A percentile compares a stretch with the other conserved stretches of the same genome.
Conservation (phyloP, 2,888 invertebrate genomes). For the Meteorus colon region DNA sequence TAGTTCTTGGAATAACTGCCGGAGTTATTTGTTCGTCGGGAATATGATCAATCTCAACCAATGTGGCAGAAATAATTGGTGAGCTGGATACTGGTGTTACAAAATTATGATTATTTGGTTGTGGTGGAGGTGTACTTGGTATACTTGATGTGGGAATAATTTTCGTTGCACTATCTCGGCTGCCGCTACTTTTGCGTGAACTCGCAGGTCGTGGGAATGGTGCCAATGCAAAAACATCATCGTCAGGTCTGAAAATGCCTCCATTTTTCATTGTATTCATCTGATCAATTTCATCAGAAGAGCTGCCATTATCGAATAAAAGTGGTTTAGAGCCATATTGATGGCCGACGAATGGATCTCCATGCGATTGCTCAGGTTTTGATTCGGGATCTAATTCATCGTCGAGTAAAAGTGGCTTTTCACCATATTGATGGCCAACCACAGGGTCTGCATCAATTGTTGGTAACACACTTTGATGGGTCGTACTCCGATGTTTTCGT, state of each 20-base stretch:
- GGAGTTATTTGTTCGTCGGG: slow-evolving; percentile 16
- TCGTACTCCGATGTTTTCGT: slow-evolving; percentile 66
- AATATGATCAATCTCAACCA: slow-evolving; percentile 57
- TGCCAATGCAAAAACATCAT: slow-evolving; percentile 82
- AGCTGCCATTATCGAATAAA: slow-evolving; percentile 75
- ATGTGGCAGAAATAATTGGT: slow-evolving; percentile 56
- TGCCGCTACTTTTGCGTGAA: slow-evolving; percentile 60
- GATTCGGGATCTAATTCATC: slow-evolving; percentile 83
- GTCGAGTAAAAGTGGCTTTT: slow-evolving; percentile 83
- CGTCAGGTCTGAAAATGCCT: slow-evolving; percentile 63
- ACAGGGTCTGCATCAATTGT: slow-evolving; percentile 73
- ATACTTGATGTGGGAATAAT: slow-evolving; percentile 42
- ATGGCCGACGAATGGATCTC: slow-evolving; percentile 80
- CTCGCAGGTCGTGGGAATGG: slow-evolving; percentile 76
- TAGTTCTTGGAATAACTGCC: neutral
- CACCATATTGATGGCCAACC: slow-evolving; percentile 85
- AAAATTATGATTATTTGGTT: slow-evolving; percentile 53
- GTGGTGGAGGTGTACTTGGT: slow-evolving; percentile 55
- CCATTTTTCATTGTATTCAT: slow-evolving; percentile 54
- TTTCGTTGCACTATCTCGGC: slow-evolving; percentile 50
- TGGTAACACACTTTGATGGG: slow-evolving; percentile 61
- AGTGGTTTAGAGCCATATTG: slow-evolving; percentile 83
- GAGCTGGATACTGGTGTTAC: slow-evolving; percentile 56
- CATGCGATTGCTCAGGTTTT: slow-evolving; percentile 70
- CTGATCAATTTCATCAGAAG: slow-evolving; percentile 59